These are phyloP conservation scores for Drosophila stalkeri DNA, from an alignment of 2,888 invertebrate genomes.

Conservation along the genomic window DNA sequence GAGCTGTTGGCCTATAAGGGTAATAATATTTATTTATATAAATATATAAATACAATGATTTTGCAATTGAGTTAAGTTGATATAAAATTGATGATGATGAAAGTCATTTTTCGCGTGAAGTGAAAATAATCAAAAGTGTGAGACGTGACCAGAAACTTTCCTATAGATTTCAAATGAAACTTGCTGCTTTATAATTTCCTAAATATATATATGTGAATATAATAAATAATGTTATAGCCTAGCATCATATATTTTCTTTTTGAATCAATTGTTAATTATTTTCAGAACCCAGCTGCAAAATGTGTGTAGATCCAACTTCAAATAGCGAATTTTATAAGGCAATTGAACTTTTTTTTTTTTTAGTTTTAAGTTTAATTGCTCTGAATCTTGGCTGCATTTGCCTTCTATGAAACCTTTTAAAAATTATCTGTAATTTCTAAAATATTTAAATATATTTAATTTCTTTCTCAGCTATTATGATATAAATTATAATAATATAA, in stretches of 20 bases:
- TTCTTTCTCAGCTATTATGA: too few species aligned
- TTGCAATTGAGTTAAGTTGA: not conserved
- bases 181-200: not conserved
- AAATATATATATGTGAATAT: not conserved
- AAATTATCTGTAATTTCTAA: too few species aligned
- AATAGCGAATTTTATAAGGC: not conserved
- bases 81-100: not conserved
- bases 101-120: not conserved
- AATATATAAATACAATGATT: not conserved
- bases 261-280: too few species aligned
- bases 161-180: not conserved
- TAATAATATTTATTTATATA: not conserved
- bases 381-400: not conserved
- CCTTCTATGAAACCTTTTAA: too few species aligned
- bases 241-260: too few species aligned
- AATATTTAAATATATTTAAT: too few species aligned
- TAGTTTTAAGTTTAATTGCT: not conserved
- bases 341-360: too few species aligned
- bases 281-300: too few species aligned
- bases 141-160: not conserved
- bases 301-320: too few species aligned
- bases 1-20: not conserved
- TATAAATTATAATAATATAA: too few species aligned
- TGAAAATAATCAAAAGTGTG: not conserved
- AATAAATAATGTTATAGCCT: too few species aligned